A percentile compares a stretch with the other conserved stretches of the same genome.
Conservation (phyloP, 2,113 vertebrate genomes). For the Seriola rivoliana region DNA sequence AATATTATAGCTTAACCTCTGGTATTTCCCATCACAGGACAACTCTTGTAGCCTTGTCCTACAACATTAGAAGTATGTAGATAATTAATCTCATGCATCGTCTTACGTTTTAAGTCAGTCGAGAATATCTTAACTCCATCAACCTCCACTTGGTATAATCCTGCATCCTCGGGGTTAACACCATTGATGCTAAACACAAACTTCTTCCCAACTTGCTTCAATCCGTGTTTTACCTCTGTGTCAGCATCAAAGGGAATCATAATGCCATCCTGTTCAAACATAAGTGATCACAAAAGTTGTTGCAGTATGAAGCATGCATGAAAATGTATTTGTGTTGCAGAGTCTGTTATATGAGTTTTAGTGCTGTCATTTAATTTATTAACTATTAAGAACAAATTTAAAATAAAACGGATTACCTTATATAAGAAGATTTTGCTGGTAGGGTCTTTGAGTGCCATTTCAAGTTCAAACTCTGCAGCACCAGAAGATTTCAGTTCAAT, state of each 20-base stretch:
- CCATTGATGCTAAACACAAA: constrained; percentile 88
- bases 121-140: constrained; percentile 90
- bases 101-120: constrained; percentile 87
- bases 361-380: background rate
- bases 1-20: background rate
- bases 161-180: constrained; percentile 87
- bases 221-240: constrained; percentile 82
- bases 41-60: background rate
- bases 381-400: background rate
- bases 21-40: background rate
- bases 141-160: constrained; percentile 90
- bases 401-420: constrained; percentile 84
- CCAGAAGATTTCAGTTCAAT: constrained; percentile 83
- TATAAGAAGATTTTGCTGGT: constrained; percentile 88
- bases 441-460: constrained; percentile 88
- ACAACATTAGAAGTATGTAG: background rate
- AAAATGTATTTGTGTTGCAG: background rate
- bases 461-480: constrained; percentile 87
- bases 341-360: background rate
- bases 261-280: constrained; percentile 86
- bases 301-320: background rate
- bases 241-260: constrained; percentile 82
- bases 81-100: background rate
- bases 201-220: constrained; percentile 86
- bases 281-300: background rate